Conservation (phyloP, 2,888 invertebrate genomes). For the Hirtodrosophila duncani region DNA sequence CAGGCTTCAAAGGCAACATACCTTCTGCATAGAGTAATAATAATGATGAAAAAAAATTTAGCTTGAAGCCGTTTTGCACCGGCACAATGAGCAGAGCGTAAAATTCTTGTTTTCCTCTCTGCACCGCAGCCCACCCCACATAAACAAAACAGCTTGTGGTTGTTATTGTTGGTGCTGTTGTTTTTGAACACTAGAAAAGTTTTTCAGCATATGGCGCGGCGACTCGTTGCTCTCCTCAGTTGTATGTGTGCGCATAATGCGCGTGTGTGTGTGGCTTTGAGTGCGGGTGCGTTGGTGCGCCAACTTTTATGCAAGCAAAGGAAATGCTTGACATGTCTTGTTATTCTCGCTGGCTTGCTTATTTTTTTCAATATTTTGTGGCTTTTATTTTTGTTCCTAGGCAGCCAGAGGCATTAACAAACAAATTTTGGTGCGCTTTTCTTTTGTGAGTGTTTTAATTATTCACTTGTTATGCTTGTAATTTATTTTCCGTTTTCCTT, state of each 20-base stretch:
- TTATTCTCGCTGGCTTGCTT: slow-evolving; percentile 42
- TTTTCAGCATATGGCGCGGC: slow-evolving; percentile 44
- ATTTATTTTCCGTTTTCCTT: too few species aligned
- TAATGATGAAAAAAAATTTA: slow-evolving; percentile 40
- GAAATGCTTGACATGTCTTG: slow-evolving; percentile 64
- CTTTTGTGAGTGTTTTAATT: slow-evolving; percentile 36
- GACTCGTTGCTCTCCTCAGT: slow-evolving; percentile 27
- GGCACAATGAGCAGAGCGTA: slow-evolving; percentile 50
- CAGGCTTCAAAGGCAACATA: too few species aligned
- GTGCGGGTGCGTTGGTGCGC: slow-evolving; percentile 15
- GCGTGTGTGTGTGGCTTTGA: slow-evolving; percentile 2
- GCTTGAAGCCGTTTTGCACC: slow-evolving; percentile 43
- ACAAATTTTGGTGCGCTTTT: slow-evolving; percentile 14
- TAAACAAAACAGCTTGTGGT: slow-evolving; percentile 14
- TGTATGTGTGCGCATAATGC: neutral
- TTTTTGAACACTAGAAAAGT: slow-evolving; percentile 38
- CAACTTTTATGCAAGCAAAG: slow-evolving; percentile 50
- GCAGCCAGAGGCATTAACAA: slow-evolving; percentile 34
- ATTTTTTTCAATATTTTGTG: slow-evolving; percentile 29
- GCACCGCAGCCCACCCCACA: slow-evolving; percentile 12
- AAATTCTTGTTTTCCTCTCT: slow-evolving; percentile 53
- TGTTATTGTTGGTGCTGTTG: slow-evolving; percentile 23
- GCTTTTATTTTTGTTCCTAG: slow-evolving; percentile 18
- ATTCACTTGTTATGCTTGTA: slow-evolving; percentile 39
- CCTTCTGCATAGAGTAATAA: slow-evolving; percentile 14